These are phyloP conservation scores for Chouioia cunea DNA, from an alignment of 2,888 invertebrate genomes.

Conservation along the genomic window DNA sequence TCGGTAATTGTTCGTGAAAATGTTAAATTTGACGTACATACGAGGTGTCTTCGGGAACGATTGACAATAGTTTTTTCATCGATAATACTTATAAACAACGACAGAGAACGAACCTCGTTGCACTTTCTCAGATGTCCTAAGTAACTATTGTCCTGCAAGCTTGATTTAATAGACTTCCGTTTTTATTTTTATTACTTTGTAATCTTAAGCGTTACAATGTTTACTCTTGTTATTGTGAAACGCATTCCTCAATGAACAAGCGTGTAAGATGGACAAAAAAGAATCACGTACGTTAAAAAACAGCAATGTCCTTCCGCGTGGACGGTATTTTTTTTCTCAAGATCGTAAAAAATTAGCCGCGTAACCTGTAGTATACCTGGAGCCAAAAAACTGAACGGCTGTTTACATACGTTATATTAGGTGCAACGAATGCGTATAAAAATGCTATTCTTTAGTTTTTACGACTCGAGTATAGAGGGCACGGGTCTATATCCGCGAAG, in stretches of 20 bases:
- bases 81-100: too few relatives aligned
- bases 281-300: background rate
- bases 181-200: background rate
- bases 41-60: too few relatives aligned
- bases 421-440: conserved; percentile 10
- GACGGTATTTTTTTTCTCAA: conserved; percentile 10
- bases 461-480: conserved; percentile 7
- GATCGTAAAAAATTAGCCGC: too few relatives aligned
- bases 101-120: too few relatives aligned
- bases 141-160: conserved; percentile 8
- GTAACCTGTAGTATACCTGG: too few relatives aligned
- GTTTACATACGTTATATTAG: conserved; percentile 21
- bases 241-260: background rate
- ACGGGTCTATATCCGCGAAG: background rate
- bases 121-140: too few relatives aligned
- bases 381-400: background rate
- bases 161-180: background rate
- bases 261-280: conserved; percentile 11
- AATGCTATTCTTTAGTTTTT: conserved; percentile 25
- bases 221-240: background rate
- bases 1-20: too few relatives aligned
- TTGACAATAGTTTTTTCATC: too few relatives aligned
- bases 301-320: conserved; percentile 1
- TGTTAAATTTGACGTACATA: too few relatives aligned
- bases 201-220: conserved; percentile 4